phyloP scores from a whole-genome alignment of 2,113 vertebrate genomes.

The Romanogobio albipinnatus region DNA sequence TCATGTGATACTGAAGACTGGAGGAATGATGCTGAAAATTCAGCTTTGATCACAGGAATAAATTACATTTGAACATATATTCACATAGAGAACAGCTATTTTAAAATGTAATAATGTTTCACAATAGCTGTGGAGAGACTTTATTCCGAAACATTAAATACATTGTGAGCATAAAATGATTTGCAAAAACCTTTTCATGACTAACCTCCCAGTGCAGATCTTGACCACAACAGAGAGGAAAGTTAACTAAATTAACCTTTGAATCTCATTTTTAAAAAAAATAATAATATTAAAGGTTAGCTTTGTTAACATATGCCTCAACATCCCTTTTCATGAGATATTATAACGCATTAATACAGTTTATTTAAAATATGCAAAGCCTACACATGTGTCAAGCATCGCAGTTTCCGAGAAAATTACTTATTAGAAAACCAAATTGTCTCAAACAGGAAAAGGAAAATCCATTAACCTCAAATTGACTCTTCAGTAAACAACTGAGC shows the following conservation, averaged over 20 bases:
- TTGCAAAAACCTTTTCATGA: background rate
- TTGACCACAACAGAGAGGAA: background rate
- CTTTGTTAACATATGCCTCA: background rate
- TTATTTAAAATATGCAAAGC: conserved; percentile 25
- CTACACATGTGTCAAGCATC: background rate
- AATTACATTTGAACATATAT: background rate
- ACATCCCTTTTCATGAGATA: background rate
- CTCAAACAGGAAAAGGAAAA: conserved; percentile 30
- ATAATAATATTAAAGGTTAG: background rate
- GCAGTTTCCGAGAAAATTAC: background rate
- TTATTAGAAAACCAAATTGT: conserved; percentile 19
- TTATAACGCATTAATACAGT: background rate
- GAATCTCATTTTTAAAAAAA: background rate
- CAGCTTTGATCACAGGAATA: background rate
- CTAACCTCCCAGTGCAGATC: conserved; percentile 5
- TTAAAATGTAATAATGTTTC: background rate
- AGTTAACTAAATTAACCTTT: background rate
- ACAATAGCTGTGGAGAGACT: background rate
- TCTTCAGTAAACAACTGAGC: conserved; percentile 35
- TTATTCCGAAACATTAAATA: background rate
- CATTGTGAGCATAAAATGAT: background rate
- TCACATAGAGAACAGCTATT: background rate
- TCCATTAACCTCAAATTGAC: conserved; percentile 38
- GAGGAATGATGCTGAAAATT: background rate
- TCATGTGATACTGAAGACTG: background rate